Percentiles rank a stretch among this genome's conserved stretches.
Conservation (phyloP, 2,888 invertebrate genomes). For the Brenthis daphne region DNA sequence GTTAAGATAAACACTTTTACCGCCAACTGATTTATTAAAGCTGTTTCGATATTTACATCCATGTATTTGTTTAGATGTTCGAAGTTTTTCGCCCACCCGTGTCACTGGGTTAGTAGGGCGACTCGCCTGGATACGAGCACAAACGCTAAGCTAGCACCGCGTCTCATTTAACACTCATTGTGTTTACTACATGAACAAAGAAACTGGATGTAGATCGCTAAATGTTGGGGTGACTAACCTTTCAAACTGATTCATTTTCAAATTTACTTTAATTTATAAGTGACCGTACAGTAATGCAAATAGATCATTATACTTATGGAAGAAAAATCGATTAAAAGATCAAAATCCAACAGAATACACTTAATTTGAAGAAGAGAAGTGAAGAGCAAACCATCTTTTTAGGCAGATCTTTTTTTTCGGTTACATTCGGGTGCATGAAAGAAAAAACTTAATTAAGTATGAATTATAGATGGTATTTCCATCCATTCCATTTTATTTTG, state of each 20-base stretch:
- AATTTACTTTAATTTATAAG: not conserved
- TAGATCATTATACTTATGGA: too few species aligned
- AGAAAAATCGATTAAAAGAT: too few species aligned
- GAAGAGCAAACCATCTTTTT: too few species aligned
- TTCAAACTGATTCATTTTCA: not conserved
- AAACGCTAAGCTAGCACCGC: conserved; percentile 52
- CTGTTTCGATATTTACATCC: conserved; percentile 16
- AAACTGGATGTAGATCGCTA: conserved; percentile 30
- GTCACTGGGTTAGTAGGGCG: conserved; percentile 72
- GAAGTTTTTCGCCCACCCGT: conserved; percentile 60
- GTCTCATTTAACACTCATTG: conserved; percentile 46
- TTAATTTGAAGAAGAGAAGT: too few species aligned
- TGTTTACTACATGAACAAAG: conserved; percentile 35
- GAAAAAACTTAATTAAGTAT: too few species aligned
- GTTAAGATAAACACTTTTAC: too few species aligned
- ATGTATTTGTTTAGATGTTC: conserved; percentile 61
- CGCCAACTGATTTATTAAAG: conserved; percentile 15
- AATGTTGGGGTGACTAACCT: conserved; percentile 21
- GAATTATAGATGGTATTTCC: too few species aligned
- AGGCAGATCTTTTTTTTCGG: too few species aligned
- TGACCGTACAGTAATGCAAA: too few species aligned
- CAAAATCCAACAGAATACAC: too few species aligned
- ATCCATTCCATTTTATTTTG: too few species aligned
- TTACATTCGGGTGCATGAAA: too few species aligned
- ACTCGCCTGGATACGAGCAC: conserved; percentile 55